Conservation (phyloP, 2,888 invertebrate species). For the Biston stratarius region DNA sequence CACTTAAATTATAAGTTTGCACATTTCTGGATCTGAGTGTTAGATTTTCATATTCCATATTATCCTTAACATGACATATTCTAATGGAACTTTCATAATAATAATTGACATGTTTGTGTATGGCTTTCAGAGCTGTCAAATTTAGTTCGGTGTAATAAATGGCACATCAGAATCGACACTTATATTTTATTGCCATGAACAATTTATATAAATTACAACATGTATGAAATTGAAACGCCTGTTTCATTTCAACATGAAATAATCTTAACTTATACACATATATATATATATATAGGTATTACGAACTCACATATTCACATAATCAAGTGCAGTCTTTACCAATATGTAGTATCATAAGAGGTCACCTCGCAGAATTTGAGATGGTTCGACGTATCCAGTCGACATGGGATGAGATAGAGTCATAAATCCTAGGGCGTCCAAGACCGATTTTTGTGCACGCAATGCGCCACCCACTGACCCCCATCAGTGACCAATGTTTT, state of each 20-base stretch:
- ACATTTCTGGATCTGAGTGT: too few relatives aligned
- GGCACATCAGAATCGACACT: too few relatives aligned
- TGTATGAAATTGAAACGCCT: not conserved
- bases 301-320: conserved; percentile 25
- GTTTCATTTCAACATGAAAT: conserved; percentile 4
- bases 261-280: conserved; percentile 12
- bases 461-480: conserved; percentile 94
- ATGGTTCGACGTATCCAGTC: conserved; percentile 95
- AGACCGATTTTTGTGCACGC: conserved; percentile 92
- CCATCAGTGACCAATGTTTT: conserved; percentile 92
- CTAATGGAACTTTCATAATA: too few relatives aligned
- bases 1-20: too few relatives aligned
- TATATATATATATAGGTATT: too few relatives aligned
- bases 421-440: conserved; percentile 93
- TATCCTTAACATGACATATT: too few relatives aligned
- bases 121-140: too few relatives aligned
- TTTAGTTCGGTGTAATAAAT: too few relatives aligned
- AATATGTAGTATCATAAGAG: conserved; percentile 38
- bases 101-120: too few relatives aligned
- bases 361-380: conserved; percentile 82
- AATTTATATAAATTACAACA: not conserved
- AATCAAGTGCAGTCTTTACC: conserved; percentile 66
- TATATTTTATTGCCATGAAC: not conserved
- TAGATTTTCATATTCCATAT: too few relatives aligned
- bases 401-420: conserved; percentile 92